Conservation (phyloP, 2,797 vertebrate genomes). For the Tinamus major region DNA sequence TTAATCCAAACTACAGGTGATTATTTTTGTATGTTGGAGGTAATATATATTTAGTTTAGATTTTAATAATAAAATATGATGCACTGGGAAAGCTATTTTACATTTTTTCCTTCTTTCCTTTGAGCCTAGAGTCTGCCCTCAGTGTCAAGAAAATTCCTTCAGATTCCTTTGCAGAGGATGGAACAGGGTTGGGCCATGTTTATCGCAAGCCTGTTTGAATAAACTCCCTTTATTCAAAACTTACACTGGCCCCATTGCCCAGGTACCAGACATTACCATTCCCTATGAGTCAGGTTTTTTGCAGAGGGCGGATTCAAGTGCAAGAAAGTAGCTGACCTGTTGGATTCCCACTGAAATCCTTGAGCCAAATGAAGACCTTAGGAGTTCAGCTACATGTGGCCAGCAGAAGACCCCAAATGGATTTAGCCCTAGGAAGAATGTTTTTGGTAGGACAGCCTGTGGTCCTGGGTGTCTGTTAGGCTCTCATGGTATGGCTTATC, state of each 20-base stretch:
- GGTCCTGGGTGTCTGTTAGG: not conserved
- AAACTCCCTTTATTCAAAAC: not conserved
- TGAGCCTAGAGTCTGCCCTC: not conserved
- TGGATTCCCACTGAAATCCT: not conserved
- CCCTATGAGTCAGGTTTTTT: not conserved
- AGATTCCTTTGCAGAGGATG: not conserved
- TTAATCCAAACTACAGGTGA: constrained; percentile 44
- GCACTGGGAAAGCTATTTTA: not conserved
- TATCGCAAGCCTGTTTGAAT: not conserved
- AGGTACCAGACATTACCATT: not conserved
- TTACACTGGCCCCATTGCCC: accelerated
- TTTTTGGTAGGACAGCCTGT: not conserved
- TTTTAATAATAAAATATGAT: constrained; percentile 49
- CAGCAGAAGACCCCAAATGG: not conserved
- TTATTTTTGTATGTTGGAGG: constrained; percentile 44
- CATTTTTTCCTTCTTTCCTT: not conserved
- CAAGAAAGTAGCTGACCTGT: not conserved
- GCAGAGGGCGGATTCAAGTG: not conserved
- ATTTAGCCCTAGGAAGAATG: not conserved
- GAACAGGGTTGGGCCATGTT: not conserved
- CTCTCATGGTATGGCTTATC: accelerated
- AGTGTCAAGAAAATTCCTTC: constrained; percentile 16
- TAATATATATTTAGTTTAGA: constrained; percentile 52
- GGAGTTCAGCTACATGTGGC: not conserved
- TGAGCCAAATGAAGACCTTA: accelerated